Conservation (phyloP, 2,113 vertebrate species). For the Lontra canadensis region DNA sequence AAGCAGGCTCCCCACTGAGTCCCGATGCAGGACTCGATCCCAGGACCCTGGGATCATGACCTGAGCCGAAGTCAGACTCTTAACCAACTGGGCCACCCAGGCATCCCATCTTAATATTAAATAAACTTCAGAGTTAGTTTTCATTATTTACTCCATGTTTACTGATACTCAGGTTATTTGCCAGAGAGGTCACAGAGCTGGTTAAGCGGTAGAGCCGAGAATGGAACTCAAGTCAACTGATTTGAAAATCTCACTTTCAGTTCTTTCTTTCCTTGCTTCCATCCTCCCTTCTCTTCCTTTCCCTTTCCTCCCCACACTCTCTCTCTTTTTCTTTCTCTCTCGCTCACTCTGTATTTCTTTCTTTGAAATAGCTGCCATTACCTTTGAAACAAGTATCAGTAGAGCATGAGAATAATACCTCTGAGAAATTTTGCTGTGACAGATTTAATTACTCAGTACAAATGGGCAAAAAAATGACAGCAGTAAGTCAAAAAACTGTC, state of each 20-base stretch:
- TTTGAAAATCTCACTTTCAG: neutral
- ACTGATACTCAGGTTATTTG: neutral
- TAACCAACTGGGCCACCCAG: no score
- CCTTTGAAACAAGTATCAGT: neutral
- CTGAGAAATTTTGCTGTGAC: neutral
- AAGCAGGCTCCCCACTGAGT: no score
- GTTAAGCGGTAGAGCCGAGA: neutral
- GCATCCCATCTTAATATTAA: neutral
- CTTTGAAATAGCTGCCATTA: neutral
- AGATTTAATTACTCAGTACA: neutral
- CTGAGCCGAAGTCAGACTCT: no score
- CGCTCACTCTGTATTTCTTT: fast-evolving
- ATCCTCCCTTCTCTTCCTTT: fast-evolving
- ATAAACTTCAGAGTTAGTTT: neutral
- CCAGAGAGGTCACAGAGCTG: neutral
- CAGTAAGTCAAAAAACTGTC: neutral
- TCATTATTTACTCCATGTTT: neutral
- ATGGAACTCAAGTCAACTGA: neutral
- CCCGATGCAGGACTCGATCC: fast-evolving
- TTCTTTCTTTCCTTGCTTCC: neutral
- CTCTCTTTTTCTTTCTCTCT: fast-evolving
- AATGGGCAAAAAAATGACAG: neutral
- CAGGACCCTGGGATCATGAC: no score
- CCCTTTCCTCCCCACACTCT: fast-evolving
- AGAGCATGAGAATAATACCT: neutral